phyloP scores from a whole-genome alignment of 2,888 invertebrate genomes.

The Platycheirus rosarum region DNA sequence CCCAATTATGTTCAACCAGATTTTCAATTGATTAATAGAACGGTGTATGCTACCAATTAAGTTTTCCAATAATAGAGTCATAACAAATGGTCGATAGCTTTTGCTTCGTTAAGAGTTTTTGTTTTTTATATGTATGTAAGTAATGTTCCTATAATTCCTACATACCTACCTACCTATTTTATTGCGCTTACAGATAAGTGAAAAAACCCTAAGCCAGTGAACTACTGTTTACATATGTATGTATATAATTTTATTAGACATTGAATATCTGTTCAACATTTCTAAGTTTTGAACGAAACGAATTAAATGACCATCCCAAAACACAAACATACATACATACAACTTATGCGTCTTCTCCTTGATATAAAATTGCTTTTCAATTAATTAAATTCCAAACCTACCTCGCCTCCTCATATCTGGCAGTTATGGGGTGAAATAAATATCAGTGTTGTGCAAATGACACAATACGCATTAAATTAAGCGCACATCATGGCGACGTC shows the following conservation, averaged over 20 bases:
- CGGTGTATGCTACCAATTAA: conserved; percentile 23
- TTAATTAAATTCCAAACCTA: conserved; percentile 7
- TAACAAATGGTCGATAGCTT: neutral
- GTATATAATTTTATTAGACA: no score
- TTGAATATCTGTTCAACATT: no score
- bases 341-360: conserved; percentile 5
- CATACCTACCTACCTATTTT: no score
- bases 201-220: no score
- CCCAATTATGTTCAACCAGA: conserved; percentile 4
- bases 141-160: no score
- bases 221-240: no score
- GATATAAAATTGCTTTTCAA: conserved; percentile 31
- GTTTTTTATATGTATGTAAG: no score
- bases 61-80: conserved; percentile 5
- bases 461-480: conserved; percentile 15
- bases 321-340: neutral
- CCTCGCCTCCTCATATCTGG: neutral
- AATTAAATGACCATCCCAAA: no score
- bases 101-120: no score
- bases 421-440: conserved; percentile 20
- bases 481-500: neutral
- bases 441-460: conserved; percentile 17
- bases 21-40: conserved; percentile 28
- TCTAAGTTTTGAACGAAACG: no score
- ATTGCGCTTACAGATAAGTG: no score